Base-by-base conservation (phyloP, 1,140 invertebrate species). In the Camponotus pennsylvanicus region DNA sequence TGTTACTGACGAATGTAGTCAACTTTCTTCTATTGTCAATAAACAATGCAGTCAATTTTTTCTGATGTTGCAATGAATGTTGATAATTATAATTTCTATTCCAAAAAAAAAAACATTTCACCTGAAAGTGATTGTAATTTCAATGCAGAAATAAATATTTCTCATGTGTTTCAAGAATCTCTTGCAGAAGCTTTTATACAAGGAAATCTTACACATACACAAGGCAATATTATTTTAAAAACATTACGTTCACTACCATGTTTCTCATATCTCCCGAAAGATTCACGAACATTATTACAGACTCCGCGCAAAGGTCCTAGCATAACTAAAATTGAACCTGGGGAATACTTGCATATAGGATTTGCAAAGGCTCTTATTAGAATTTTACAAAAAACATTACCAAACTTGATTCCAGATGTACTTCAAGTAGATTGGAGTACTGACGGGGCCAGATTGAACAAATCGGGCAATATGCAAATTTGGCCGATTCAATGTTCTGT, bases 381-480 rank as follows among this genome's bases (percentile, higher is more conserved):
- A 21, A 49, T 69, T 69, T 27, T 69, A 15, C 67, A 69, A 69
- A 69, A 49, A 34, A 67, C 64, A 32, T 5, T 18, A 49, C 11
- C 40, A 3, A 21, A 69, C 13, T 69, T 69, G 9, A 69, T 69
- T 69, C 67, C 67, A 45, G 21, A 69, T 27, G 1, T 69, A 45
- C 21, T 67, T 8, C 1, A 69, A 49, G 13, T 69, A 13, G 67
- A 69, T 69, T 69, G 21, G 21, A 69, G 67, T 69, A 69, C 8
- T 49, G 67, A 69, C 27, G 67, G 67, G 2, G 40, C 37, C 15
- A 67, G 9, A 67, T 67, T 67, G 34, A 64, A 64, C 8, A 64
- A 67, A 4, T 67, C 66, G 2, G 40, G 67, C 21, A 45, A 69
- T 49, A 69, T 69, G 40, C 67, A 69, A 69, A 69, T 69, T 49